These are phyloP conservation scores for Campoplex nolae DNA, from an alignment of 2,888 invertebrate genomes.

Conservation along the genomic window DNA sequence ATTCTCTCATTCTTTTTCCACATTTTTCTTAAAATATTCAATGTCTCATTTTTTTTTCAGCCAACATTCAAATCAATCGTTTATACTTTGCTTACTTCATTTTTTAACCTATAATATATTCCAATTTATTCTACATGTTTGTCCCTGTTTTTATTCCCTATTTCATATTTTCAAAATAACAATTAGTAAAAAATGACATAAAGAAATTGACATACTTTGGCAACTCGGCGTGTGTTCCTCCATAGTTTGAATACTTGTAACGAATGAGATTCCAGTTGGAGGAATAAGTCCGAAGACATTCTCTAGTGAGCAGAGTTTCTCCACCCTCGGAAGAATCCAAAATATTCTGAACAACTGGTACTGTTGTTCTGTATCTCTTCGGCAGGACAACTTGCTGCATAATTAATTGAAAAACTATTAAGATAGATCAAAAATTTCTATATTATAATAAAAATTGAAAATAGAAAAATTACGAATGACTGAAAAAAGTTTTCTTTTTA, in stretches of 20 bases:
- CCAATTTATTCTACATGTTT: no score
- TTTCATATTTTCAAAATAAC: background rate
- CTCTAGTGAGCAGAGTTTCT: slow-evolving; percentile 88
- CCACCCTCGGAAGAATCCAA: slow-evolving; percentile 84
- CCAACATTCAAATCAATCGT: no score
- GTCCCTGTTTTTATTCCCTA: no score
- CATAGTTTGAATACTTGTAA: slow-evolving; percentile 96
- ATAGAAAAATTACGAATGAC: no score
- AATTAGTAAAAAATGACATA: slow-evolving; percentile 30
- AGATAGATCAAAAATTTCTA: background rate
- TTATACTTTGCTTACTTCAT: no score
- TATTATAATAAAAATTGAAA: no score
- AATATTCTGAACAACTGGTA: slow-evolving; percentile 87
- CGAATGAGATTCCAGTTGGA: slow-evolving; percentile 95
- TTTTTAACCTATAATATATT: no score
- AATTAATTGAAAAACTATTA: slow-evolving; percentile 43
- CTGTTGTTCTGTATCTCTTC: slow-evolving; percentile 92
- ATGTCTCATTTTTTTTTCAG: no score
- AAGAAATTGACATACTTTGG: slow-evolving; percentile 88
- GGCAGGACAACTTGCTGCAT: slow-evolving; percentile 92
- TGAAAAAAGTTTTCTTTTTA: no score
- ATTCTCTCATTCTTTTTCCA: background rate
- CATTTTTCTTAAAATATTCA: background rate
- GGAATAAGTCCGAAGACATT: slow-evolving; percentile 91
- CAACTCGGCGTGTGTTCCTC: slow-evolving; percentile 94